Evolutionary conservation across 1,140 invertebrate species (phyloP).

Genomic region (Cotesia chilonis): DNA sequence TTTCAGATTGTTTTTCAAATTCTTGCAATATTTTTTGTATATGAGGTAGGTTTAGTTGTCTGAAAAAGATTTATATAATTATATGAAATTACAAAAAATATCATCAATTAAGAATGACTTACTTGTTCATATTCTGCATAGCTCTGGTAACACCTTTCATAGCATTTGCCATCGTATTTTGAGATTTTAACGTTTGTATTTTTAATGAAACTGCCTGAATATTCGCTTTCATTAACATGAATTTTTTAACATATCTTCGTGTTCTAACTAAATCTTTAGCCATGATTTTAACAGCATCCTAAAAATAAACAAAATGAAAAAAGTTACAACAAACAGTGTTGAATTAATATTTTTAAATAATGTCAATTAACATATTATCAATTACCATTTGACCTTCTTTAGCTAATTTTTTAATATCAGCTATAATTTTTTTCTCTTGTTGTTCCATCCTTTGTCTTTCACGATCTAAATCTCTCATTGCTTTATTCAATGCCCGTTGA

Average conservation of each 20-base stretch:
- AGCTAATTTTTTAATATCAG: slow-evolving; percentile 98
- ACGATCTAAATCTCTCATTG: slow-evolving; percentile 95
- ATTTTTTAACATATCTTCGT: slow-evolving; percentile 95
- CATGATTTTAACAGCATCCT: slow-evolving; percentile 99
- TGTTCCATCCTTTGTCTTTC: slow-evolving; percentile 97
- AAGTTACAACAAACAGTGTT: slow-evolving; percentile 11
- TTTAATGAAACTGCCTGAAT: slow-evolving; percentile 99
- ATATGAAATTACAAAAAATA: slow-evolving; percentile 25
- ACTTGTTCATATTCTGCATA: slow-evolving; percentile 98
- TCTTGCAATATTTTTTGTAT: slow-evolving; percentile 99
- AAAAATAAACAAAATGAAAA: slow-evolving; percentile 32
- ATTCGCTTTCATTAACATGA: slow-evolving; percentile 99
- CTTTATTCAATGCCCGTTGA: slow-evolving; percentile 97
- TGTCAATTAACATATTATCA: no score
- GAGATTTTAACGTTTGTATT: slow-evolving; percentile 97
- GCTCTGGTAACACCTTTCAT: slow-evolving; percentile 99
- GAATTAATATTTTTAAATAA: background rate
- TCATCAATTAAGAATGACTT: slow-evolving; percentile 24
- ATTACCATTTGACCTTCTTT: slow-evolving; percentile 98
- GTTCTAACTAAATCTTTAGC: slow-evolving; percentile 98
- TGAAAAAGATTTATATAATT: slow-evolving; percentile 49
- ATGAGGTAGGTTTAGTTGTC: slow-evolving; percentile 96
- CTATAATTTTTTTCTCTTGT: slow-evolving; percentile 98
- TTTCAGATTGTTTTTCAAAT: slow-evolving; percentile 99
- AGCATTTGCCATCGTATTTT: slow-evolving; percentile 99